Conservation (phyloP, 1,140 invertebrate genomes). For the Druon quercuslanigerum region DNA sequence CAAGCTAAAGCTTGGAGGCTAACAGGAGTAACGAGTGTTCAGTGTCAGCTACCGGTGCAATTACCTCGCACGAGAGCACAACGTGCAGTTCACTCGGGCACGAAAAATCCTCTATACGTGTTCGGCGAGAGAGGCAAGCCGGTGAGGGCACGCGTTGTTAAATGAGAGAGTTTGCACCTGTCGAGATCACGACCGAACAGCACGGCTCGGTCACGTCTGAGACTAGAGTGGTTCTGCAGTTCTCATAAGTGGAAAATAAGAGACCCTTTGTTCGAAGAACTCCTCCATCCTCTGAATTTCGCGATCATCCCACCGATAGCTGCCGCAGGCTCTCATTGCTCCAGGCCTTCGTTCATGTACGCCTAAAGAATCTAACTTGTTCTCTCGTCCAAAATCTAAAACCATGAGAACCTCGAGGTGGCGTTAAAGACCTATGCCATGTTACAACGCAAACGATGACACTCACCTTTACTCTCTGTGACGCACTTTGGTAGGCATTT, state of each 20-base stretch:
- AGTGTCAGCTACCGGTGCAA: slow-evolving; percentile 49
- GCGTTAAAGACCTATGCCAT: too few relatives aligned
- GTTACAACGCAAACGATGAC: too few relatives aligned
- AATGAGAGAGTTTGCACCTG: slow-evolving; percentile 62
- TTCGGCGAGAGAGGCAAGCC: slow-evolving; percentile 36
- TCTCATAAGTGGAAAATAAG: slow-evolving; percentile 69
- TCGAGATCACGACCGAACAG: slow-evolving; percentile 56
- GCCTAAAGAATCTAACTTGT: too few relatives aligned
- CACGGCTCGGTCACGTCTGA: slow-evolving; percentile 59
- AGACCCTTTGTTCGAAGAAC: slow-evolving; percentile 65
- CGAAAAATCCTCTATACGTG: slow-evolving; percentile 46
- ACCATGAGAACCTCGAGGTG: too few relatives aligned
- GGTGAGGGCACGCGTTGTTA: slow-evolving; percentile 44
- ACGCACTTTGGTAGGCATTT: too few relatives aligned
- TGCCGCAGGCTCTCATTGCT: slow-evolving; percentile 39
- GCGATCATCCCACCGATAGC: slow-evolving; percentile 55
- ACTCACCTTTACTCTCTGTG: too few relatives aligned
- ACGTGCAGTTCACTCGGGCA: slow-evolving; percentile 46
- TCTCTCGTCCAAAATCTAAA: too few relatives aligned
- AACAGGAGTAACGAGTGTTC: slow-evolving; percentile 43
- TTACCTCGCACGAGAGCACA: slow-evolving; percentile 41
- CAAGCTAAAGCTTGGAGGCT: slow-evolving; percentile 17
- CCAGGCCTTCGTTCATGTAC: neutral
- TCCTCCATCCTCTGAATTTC: slow-evolving; percentile 55
- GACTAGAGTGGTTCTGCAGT: slow-evolving; percentile 53